Percentiles rank a stretch among this genome's conserved stretches.
Conservation (phyloP, 2,888 invertebrate genomes). For the Molorchus minor region DNA sequence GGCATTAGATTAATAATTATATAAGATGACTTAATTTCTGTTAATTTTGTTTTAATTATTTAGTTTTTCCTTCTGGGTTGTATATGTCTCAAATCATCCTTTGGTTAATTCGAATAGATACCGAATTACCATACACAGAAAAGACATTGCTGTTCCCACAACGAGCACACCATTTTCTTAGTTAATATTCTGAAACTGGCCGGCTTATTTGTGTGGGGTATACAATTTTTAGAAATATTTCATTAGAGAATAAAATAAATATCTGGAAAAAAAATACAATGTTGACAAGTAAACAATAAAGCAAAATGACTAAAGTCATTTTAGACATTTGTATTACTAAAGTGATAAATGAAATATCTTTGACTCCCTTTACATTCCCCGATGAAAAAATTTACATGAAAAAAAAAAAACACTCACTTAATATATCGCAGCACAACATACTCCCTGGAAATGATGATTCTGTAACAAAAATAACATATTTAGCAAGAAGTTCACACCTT, state of each 20-base stretch:
- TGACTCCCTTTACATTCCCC: background rate
- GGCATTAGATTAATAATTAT: no score
- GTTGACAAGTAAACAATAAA: constrained; percentile 18
- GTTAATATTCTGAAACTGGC: constrained; percentile 49
- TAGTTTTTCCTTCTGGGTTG: no score
- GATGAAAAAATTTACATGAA: background rate
- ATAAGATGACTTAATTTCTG: no score
- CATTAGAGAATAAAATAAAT: no score
- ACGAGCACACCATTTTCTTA: constrained; percentile 54
- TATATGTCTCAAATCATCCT: constrained; percentile 55
- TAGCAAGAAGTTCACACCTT: background rate
- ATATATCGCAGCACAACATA: no score
- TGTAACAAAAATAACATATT: no score
- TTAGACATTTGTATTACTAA: background rate
- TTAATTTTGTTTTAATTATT: no score
- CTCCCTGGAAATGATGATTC: no score
- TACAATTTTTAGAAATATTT: background rate
- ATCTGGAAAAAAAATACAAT: no score
- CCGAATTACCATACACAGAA: constrained; percentile 54
- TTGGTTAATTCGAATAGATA: constrained; percentile 47
- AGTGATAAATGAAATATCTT: background rate
- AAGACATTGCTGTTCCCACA: constrained; percentile 56
- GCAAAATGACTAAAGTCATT: background rate
- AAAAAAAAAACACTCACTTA: background rate
- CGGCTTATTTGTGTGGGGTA: constrained; percentile 59